These are phyloP conservation scores for Lutraria rhynchaena DNA, from an alignment of 1,140 invertebrate species.

Conservation along the genomic window DNA sequence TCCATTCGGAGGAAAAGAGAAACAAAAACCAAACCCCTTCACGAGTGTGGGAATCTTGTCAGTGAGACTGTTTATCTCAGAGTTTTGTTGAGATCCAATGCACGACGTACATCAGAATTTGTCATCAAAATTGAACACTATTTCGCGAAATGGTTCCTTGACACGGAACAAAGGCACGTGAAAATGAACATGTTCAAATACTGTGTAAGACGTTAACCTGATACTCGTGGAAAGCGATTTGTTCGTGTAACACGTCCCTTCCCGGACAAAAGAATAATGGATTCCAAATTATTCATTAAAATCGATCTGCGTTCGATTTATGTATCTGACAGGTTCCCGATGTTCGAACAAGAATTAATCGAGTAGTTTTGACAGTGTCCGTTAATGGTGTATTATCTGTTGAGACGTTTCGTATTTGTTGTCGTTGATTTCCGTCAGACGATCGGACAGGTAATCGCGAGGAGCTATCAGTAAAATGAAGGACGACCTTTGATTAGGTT, in stretches of 20 bases:
- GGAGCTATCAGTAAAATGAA: constrained; percentile 13
- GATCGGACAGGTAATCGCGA: constrained; percentile 5
- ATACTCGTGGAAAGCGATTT: constrained; percentile 52
- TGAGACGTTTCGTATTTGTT: constrained; percentile 27
- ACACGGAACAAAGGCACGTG: constrained; percentile 11
- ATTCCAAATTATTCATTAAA: constrained; percentile 52
- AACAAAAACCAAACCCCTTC: too few relatives aligned
- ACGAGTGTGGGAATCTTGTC: too few relatives aligned
- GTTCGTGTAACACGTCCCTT: constrained; percentile 28
- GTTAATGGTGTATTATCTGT: constrained; percentile 47
- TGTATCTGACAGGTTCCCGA: constrained; percentile 37
- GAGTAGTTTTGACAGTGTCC: constrained; percentile 37
- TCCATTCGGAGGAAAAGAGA: too few relatives aligned
- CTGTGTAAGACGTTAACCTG: background rate
- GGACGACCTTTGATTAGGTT: constrained; percentile 8
- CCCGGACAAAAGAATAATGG: constrained; percentile 37
- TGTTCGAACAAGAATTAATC: constrained; percentile 53
- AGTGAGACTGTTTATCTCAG: too few relatives aligned
- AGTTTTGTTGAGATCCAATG: too few relatives aligned
- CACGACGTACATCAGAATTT: too few relatives aligned
- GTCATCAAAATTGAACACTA: too few relatives aligned
- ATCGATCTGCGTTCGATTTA: constrained; percentile 51
- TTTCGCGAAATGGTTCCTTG: background rate
- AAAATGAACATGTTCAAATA: constrained; percentile 18
- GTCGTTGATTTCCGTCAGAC: constrained; percentile 20